These are phyloP conservation scores for Mayetiola destructor DNA, from an alignment of 2,888 invertebrate genomes.

Conservation along the genomic window DNA sequence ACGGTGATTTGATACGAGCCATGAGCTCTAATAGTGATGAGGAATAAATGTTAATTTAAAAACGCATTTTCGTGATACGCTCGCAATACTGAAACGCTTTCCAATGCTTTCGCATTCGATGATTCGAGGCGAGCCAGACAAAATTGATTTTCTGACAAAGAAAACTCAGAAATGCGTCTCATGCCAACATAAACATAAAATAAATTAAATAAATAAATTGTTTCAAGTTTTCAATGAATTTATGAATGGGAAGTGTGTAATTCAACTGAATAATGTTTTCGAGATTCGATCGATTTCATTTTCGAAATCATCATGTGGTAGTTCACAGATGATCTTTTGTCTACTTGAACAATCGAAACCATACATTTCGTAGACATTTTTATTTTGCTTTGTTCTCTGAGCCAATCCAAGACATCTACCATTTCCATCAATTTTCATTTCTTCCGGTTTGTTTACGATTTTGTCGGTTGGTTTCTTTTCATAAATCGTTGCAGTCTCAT, in stretches of 20 bases:
- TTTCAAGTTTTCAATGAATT: neutral
- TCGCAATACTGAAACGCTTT: no score
- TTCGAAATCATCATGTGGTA: slow-evolving; percentile 42
- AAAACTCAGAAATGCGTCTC: no score
- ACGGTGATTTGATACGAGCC: no score
- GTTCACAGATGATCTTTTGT: slow-evolving; percentile 58
- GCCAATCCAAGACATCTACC: slow-evolving; percentile 59
- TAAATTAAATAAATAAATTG: neutral
- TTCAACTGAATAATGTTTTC: slow-evolving; percentile 19
- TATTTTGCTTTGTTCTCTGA: slow-evolving; percentile 46
- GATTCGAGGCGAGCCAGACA: no score
- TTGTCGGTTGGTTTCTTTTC: slow-evolving; percentile 14
- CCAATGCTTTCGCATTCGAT: no score
- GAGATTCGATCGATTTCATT: slow-evolving; percentile 47
- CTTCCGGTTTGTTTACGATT: slow-evolving; percentile 28
- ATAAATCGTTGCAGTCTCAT: slow-evolving; percentile 3
- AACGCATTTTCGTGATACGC: no score
- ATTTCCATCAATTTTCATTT: slow-evolving; percentile 41
- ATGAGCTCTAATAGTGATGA: no score
- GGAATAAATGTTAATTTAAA: no score
- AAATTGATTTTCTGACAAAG: no score
- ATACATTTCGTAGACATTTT: slow-evolving; percentile 47
- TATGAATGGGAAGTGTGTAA: neutral
- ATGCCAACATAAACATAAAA: no score
- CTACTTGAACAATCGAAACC: slow-evolving; percentile 58